These are phyloP conservation scores for Griposia aprilina DNA, from an alignment of 2,888 invertebrate genomes.

Conservation along the genomic window DNA sequence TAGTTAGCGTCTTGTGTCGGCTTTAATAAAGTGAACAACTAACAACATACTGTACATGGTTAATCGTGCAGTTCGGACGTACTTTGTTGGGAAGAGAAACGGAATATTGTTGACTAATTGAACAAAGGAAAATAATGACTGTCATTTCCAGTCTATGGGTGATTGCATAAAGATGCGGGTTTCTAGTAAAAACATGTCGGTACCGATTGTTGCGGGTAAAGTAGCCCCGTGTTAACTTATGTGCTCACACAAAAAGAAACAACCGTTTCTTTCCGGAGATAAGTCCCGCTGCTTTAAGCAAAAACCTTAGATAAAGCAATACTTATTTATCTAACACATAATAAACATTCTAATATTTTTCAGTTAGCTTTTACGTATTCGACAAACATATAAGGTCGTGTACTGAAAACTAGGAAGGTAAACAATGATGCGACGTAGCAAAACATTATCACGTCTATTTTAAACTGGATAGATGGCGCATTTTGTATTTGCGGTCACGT, in stretches of 20 bases:
- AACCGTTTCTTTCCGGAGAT: no score
- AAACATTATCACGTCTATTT: slow-evolving; percentile 53
- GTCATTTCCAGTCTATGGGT: not conserved
- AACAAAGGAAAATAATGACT: not conserved
- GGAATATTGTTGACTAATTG: slow-evolving; percentile 18
- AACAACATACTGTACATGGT: slow-evolving; percentile 50
- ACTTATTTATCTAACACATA: not conserved
- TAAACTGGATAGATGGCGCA: slow-evolving; percentile 51
- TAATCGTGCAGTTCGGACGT: slow-evolving; percentile 41
- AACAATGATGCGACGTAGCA: slow-evolving; percentile 36
- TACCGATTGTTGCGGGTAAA: not conserved
- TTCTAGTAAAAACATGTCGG: not conserved
- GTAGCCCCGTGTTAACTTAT: not conserved
- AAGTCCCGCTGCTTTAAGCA: not conserved
- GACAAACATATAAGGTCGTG: slow-evolving; percentile 9
- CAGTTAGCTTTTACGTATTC: not conserved
- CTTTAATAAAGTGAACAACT: slow-evolving; percentile 59
- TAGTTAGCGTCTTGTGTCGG: slow-evolving; percentile 69
- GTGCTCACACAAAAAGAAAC: not conserved
- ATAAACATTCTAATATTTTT: not conserved
- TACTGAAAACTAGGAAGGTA: slow-evolving; percentile 3
- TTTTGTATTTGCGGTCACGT: slow-evolving; percentile 60
- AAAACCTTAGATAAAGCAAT: not conserved
- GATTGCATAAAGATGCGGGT: not conserved
- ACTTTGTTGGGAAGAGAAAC: slow-evolving; percentile 1